Evolutionary conservation across 1,140 invertebrate genomes (phyloP).

Genomic region (Trissolcus basalis): DNA sequence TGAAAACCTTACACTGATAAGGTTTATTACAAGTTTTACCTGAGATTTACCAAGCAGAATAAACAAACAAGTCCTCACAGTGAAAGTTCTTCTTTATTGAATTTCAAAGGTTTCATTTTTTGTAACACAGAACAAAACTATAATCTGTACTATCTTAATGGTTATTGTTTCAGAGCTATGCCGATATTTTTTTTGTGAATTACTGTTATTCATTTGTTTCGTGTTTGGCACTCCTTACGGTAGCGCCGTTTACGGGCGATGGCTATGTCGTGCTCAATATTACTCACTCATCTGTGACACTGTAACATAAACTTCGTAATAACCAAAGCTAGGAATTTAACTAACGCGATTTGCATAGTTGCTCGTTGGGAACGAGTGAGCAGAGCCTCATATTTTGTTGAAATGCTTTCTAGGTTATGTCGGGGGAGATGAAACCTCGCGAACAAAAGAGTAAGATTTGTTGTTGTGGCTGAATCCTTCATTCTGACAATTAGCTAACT

Average conservation of each 20-base stretch:
- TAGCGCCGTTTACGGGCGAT: neutral
- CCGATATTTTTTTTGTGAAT: neutral
- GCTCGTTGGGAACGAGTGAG: conserved; percentile 1
- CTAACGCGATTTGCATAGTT: conserved; percentile 24
- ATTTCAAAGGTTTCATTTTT: too few relatives aligned
- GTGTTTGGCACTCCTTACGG: neutral
- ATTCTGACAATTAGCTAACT: too few relatives aligned
- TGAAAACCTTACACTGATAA: too few relatives aligned
- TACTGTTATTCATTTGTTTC: neutral
- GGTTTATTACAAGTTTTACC: too few relatives aligned
- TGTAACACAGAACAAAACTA: too few relatives aligned
- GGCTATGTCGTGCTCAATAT: neutral
- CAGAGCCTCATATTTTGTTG: conserved; percentile 24
- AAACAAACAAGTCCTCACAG: too few relatives aligned
- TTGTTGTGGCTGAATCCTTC: too few relatives aligned
- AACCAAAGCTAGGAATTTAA: conserved; percentile 33
- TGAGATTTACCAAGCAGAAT: too few relatives aligned
- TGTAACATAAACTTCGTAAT: conserved; percentile 17
- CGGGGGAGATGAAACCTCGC: conserved; percentile 9
- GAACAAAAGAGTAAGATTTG: conserved; percentile 28
- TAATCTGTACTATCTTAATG: too few relatives aligned
- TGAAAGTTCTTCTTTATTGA: too few relatives aligned
- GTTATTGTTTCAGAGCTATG: too few relatives aligned
- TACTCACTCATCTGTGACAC: conserved; percentile 29
- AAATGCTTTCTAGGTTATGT: conserved; percentile 25